Conservation (phyloP, 2,888 invertebrate species). For the Acanthopleura granulata region DNA sequence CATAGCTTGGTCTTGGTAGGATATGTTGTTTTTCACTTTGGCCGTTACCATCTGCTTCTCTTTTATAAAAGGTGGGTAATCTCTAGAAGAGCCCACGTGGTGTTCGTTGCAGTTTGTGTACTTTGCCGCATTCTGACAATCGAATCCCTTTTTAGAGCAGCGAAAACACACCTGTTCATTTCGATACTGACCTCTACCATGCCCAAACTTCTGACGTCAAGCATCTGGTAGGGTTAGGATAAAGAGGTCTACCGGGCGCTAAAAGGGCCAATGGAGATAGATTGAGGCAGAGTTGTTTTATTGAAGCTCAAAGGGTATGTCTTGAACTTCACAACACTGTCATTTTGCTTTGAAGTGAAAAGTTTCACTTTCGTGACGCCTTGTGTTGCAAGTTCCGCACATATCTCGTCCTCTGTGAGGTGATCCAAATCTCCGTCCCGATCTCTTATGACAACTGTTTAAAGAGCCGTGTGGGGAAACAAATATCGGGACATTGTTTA, state of each 20-base stretch:
- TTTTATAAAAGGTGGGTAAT: neutral
- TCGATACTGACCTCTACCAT: neutral
- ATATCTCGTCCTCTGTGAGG: neutral
- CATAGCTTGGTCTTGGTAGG: neutral
- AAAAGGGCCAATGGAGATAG: neutral
- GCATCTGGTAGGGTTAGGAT: neutral
- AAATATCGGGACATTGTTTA: no score
- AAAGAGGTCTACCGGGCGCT: neutral
- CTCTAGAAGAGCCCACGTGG: neutral
- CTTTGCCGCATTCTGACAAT: neutral
- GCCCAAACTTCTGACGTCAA: neutral
- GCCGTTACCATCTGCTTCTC: neutral
- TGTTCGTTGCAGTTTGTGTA: neutral
- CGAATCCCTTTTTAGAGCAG: neutral
- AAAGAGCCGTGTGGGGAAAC: no score
- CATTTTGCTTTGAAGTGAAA: neutral
- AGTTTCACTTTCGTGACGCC: neutral
- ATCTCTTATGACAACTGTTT: no score
- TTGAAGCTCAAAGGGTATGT: neutral
- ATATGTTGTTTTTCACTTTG: neutral
- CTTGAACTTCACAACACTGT: neutral
- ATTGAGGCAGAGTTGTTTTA: neutral
- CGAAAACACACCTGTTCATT: neutral
- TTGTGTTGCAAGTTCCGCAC: neutral
- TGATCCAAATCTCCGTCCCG: neutral